These are phyloP conservation scores for Grantiella picta DNA, from an alignment of 2,113 vertebrate genomes.

Conservation along the genomic window DNA sequence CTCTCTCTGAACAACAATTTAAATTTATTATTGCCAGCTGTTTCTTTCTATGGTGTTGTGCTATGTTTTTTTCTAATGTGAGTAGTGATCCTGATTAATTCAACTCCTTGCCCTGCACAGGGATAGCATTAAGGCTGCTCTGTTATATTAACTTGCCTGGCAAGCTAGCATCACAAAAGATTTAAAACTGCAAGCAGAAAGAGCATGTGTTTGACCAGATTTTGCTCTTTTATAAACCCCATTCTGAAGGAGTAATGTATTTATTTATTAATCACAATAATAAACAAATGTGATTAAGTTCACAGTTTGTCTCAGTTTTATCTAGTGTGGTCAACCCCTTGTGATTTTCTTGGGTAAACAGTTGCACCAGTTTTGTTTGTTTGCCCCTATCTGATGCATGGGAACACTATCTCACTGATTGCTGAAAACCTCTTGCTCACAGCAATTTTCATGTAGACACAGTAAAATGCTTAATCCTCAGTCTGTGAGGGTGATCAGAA, in stretches of 20 bases:
- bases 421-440: neutral
- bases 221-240: neutral
- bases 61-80: neutral
- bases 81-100: constrained; percentile 32
- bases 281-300: neutral
- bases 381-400: neutral
- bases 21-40: constrained; percentile 43
- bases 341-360: neutral
- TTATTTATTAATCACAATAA: neutral
- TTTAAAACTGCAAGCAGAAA: neutral
- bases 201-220: neutral
- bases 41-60: neutral
- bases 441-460: fast-evolving
- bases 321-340: neutral
- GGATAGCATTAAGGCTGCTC: neutral
- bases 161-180: neutral
- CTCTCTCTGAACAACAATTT: constrained; percentile 31
- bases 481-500: neutral
- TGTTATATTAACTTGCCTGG: neutral
- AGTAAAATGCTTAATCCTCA: neutral
- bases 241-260: neutral
- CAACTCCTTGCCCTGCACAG: neutral
- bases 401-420: neutral
- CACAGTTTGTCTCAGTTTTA: neutral
- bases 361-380: neutral